A percentile compares a stretch with the other conserved stretches of the same genome.
phyloP scores from a whole-genome alignment of 2,888 invertebrate genomes.

The Acanthoscelides obtectus region DNA sequence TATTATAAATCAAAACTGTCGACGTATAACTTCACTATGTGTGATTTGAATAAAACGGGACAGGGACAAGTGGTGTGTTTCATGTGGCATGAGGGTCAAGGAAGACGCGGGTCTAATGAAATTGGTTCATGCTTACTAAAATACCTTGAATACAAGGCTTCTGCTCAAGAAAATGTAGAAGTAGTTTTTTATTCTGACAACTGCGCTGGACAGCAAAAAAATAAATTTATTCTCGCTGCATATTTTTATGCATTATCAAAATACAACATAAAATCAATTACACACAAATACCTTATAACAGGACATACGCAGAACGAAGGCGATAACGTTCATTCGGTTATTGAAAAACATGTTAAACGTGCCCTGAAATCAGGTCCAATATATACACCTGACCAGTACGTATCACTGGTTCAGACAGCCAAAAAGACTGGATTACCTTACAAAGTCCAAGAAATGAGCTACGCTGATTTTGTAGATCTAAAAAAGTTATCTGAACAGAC shows the following conservation, averaged over 20 bases:
- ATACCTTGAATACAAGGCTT: conserved; percentile 24
- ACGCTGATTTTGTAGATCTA: conserved; percentile 15
- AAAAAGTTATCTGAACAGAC: conserved; percentile 9
- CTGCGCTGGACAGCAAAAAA: conserved; percentile 27
- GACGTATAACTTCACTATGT: conserved; percentile 28
- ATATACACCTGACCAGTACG: conserved; percentile 14
- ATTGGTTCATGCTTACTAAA: conserved; percentile 36
- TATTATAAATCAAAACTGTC: conserved; percentile 27
- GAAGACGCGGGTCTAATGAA: conserved; percentile 35
- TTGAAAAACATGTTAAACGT: conserved; percentile 16
- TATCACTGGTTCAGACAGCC: conserved; percentile 8
- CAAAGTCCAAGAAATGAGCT: conserved; percentile 11
- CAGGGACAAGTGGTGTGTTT: conserved; percentile 24
- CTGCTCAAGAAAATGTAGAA: conserved; percentile 15
- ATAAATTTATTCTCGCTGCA: conserved; percentile 17
- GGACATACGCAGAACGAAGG: conserved; percentile 18
- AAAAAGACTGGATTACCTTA: conserved; percentile 14
- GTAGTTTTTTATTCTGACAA: conserved; percentile 31
- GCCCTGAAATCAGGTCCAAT: conserved; percentile 18
- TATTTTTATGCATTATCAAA: conserved; percentile 19
- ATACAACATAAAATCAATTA: conserved; percentile 12
- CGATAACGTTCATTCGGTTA: conserved; percentile 14
- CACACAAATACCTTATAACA: conserved; percentile 15
- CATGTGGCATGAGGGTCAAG: conserved; percentile 38
- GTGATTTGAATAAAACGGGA: conserved; percentile 13